Evolutionary conservation across 2,888 invertebrate species (phyloP).

Genomic region (Andrena chrysosceles): DNA sequence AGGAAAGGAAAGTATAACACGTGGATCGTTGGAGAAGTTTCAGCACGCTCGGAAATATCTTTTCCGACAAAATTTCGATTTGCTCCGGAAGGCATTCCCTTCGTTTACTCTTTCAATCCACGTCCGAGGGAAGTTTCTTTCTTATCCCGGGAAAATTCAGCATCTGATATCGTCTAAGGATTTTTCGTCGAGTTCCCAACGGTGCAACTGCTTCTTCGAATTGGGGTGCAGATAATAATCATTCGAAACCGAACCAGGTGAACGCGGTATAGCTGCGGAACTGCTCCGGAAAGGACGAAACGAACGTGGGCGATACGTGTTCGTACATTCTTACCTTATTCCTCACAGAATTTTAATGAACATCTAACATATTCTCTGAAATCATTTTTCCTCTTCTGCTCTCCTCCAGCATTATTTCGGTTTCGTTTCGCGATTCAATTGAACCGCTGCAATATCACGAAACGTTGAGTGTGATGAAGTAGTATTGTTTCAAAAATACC

Average conservation of each 20-base stretch:
- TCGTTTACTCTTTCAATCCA: slow-evolving; percentile 46
- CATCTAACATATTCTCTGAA: background rate
- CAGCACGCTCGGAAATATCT: background rate
- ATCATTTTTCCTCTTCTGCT: background rate
- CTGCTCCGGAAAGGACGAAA: background rate
- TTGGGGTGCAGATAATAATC: slow-evolving; percentile 38
- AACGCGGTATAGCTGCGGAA: background rate
- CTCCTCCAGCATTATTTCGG: background rate
- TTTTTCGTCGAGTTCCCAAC: background rate
- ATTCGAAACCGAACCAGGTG: slow-evolving; percentile 21
- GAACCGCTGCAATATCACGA: background rate
- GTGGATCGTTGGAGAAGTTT: slow-evolving; percentile 7
- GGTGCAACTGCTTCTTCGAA: slow-evolving; percentile 19
- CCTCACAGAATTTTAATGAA: slow-evolving; percentile 10
- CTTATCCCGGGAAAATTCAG: slow-evolving; percentile 44
- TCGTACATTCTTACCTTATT: background rate
- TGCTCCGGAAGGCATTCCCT: background rate
- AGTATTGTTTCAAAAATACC: no score
- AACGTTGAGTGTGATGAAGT: background rate
- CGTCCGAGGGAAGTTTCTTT: slow-evolving; percentile 39
- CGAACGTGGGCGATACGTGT: background rate
- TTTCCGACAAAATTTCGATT: slow-evolving; percentile 37
- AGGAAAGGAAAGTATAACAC: background rate
- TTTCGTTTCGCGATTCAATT: background rate
- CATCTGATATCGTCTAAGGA: slow-evolving; percentile 37